Conservation (phyloP, 2,888 invertebrate species). For the Cerastis rubricosa region DNA sequence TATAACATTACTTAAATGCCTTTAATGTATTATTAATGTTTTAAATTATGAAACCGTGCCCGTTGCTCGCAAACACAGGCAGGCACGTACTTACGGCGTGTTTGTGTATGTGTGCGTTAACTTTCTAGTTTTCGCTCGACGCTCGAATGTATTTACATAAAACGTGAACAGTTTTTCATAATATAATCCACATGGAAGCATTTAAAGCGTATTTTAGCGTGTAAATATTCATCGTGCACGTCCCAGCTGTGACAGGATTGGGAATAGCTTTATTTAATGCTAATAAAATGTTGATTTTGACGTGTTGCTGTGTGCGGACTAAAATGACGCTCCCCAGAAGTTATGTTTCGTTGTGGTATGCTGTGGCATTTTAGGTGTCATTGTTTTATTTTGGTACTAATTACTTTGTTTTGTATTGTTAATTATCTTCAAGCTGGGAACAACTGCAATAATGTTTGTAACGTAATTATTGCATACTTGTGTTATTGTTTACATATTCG, state of each 20-base stretch:
- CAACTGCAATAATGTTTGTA: constrained; percentile 23
- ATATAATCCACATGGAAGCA: constrained; percentile 87
- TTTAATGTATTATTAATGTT: constrained; percentile 73
- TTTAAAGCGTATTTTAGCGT: constrained; percentile 81
- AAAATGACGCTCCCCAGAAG: constrained; percentile 65
- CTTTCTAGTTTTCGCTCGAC: constrained; percentile 90
- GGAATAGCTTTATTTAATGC: constrained; percentile 84
- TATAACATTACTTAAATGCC: constrained; percentile 40
- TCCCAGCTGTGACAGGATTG: constrained; percentile 79
- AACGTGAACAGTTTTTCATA: constrained; percentile 90
- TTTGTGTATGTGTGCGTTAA: constrained; percentile 82
- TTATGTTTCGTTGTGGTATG: constrained; percentile 46
- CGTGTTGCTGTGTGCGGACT: constrained; percentile 69
- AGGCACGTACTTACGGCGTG: constrained; percentile 59
- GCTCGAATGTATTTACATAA: constrained; percentile 88
- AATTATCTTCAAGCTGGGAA: constrained; percentile 11
- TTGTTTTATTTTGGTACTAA: constrained; percentile 39
- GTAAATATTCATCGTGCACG: constrained; percentile 86
- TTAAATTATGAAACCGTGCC: constrained; percentile 84
- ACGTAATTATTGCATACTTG: constrained; percentile 13
- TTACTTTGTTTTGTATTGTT: constrained; percentile 29
- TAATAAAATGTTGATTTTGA: constrained; percentile 79
- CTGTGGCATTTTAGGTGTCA: constrained; percentile 65
- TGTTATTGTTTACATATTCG: constrained; percentile 36
- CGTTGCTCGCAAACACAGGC: constrained; percentile 72